Evolutionary conservation across 2,797 vertebrate genomes (phyloP), one percentile per base, ranked within the genome.

Genomic region (Pseudochromis fuscus): DNA sequence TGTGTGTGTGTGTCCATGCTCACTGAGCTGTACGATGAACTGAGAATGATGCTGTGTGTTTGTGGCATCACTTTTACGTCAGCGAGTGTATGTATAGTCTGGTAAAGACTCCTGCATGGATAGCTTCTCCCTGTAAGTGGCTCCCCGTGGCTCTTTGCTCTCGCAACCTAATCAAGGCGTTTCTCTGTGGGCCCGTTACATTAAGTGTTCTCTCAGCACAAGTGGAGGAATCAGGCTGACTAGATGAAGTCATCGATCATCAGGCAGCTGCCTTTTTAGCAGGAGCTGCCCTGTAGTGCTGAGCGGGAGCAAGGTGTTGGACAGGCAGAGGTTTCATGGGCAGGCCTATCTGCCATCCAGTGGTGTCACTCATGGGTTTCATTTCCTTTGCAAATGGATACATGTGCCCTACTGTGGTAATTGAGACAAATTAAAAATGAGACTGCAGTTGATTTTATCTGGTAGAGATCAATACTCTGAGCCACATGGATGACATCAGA

Each of bases 181-280:
- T 92, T 93, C 93, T 90, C 87, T 81, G 89, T 83, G 85, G 94
- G 92, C 91, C 93, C 86, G 90, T 94, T 93, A 92, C 91, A 92
- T 91, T 94, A 94, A 95, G 93, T 92, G 89, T 94, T 91, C 91
- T 84, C 93, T 90, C 89, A 89, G 90, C 90, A 90, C 94, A 94
- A 90, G 92, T 93, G 91, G 88, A 92, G 88, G 92, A 92, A 94
- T 94, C 91, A 90, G 86, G 91, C 84, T 82, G 90, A 88, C 92
- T 87, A 89, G 90, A 92, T 89, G 90, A 93, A 95, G 93, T 85
- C 92, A 93, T 94, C 92, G 89, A 94, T 94, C 94, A 93, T 93
- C 84, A 76, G 76, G 67, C 79, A 62, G 88, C 89, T 89, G 88
- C 91, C 91, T 92, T 92, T 93, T 93, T 91, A 93, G 92, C 66